Evolutionary conservation across 2,113 vertebrate species (phyloP).

Genomic region (Murina feae): DNA sequence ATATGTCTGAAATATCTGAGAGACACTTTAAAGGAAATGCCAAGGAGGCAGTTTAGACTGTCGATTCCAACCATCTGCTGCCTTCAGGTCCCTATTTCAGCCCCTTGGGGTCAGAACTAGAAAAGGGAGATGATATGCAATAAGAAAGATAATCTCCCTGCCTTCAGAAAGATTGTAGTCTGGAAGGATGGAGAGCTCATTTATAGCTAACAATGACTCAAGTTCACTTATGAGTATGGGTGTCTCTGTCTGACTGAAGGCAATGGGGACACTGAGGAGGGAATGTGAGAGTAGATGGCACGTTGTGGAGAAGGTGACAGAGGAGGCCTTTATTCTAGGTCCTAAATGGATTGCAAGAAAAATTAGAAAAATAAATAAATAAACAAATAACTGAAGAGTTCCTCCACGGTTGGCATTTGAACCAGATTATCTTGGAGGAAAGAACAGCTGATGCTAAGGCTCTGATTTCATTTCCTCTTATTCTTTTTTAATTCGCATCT

Average conservation of each 20-base stretch:
- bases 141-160: neutral
- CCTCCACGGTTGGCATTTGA: neutral
- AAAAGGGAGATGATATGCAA: neutral
- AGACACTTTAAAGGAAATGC: neutral
- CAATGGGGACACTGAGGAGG: fast-evolving
- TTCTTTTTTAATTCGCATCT: neutral
- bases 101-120: no score
- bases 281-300: fast-evolving
- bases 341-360: neutral
- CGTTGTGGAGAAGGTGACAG: neutral
- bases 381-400: neutral
- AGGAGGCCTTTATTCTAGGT: neutral
- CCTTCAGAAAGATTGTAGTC: neutral
- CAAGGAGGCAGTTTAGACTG: neutral
- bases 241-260: fast-evolving
- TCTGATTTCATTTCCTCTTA: neutral
- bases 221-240: fast-evolving
- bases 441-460: neutral
- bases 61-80: neutral
- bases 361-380: neutral
- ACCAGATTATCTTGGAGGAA: neutral
- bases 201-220: neutral
- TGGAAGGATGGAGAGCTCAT: neutral
- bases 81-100: neutral
- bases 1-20: neutral